Evolutionary conservation across 2,888 invertebrate species (phyloP).

Genomic region (Tipula helvola): DNA sequence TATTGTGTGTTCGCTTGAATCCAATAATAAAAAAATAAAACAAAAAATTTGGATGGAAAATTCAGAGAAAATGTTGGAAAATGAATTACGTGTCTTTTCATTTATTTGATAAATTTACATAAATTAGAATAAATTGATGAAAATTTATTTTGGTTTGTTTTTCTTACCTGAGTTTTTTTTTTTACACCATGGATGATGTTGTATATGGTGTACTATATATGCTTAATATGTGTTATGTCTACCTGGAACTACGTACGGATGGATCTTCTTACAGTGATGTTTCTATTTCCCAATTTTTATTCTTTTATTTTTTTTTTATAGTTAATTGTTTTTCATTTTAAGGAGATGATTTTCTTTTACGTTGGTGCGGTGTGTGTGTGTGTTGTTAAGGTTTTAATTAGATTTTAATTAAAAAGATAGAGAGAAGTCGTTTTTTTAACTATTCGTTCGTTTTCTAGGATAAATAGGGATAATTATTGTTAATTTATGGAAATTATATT

Average conservation of each 20-base stretch:
- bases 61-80: background rate
- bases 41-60: background rate
- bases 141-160: background rate
- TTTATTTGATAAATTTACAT: conserved; percentile 4
- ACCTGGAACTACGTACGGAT: background rate
- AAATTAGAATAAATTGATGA: conserved; percentile 4
- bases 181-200: background rate
- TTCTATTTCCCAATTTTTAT: background rate
- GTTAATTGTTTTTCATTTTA: background rate
- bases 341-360: background rate
- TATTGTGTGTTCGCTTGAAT: background rate
- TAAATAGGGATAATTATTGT: background rate
- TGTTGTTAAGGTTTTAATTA: background rate
- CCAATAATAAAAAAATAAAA: background rate
- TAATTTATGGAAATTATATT: background rate
- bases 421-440: background rate
- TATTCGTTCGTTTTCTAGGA: background rate
- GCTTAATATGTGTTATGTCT: background rate
- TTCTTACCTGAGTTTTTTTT: background rate
- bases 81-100: conserved; percentile 4
- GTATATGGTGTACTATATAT: background rate
- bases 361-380: background rate
- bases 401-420: conserved; percentile 1
- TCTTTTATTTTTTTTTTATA: background rate
- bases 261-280: background rate